Evolutionary conservation across 2,797 vertebrate species (phyloP).

Genomic region (Salmo trutta): DNA sequence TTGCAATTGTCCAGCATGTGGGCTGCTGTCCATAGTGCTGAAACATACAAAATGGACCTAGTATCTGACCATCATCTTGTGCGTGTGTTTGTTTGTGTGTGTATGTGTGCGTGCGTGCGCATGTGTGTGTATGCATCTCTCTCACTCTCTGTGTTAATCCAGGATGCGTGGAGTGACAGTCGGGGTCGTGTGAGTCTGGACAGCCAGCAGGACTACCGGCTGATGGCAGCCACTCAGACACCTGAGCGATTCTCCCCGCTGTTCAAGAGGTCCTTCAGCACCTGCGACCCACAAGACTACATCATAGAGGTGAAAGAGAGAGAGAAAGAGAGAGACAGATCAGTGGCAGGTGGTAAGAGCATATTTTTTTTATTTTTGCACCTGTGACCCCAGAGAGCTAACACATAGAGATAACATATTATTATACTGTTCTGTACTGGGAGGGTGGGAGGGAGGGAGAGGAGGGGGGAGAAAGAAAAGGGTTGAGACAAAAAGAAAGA

Average conservation of each 20-base stretch:
- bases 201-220: conserved; percentile 88
- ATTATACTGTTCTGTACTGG: neutral
- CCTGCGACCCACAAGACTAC: conserved; percentile 92
- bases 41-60: too few species aligned
- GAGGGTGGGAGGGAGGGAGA: neutral
- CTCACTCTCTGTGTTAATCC: conserved; percentile 9
- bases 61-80: too few species aligned
- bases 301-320: neutral
- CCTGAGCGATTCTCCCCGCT: conserved; percentile 81
- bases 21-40: too few species aligned
- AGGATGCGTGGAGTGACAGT: conserved; percentile 93
- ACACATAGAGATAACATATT: neutral
- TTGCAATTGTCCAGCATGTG: neutral
- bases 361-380: neutral
- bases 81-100: too few species aligned
- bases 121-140: neutral
- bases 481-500: too few species aligned
- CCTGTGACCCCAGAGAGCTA: neutral
- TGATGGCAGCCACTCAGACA: conserved; percentile 74
- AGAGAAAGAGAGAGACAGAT: neutral
- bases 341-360: neutral
- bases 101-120: too few species aligned
- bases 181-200: conserved; percentile 83
- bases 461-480: neutral
- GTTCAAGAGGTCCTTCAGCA: conserved; percentile 88